phyloP scores from a whole-genome alignment of 2,113 vertebrate genomes.

The Thamnophis sirtalis region DNA sequence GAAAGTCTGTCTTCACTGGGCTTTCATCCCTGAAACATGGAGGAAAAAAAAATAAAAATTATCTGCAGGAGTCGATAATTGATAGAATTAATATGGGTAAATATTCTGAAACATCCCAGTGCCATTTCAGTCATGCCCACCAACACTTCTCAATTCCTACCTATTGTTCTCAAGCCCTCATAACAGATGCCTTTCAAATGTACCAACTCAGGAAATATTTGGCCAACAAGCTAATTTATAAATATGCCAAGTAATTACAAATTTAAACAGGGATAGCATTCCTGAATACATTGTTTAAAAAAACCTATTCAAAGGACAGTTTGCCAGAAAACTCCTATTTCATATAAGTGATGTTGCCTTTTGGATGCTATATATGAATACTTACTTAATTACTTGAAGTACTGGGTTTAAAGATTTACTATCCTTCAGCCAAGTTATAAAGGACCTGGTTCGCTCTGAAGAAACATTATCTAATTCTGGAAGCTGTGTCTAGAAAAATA shows the following conservation, averaged over 20 bases:
- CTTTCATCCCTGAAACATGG: slow-evolving; percentile 82
- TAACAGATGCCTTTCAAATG: not conserved
- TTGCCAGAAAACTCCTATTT: not conserved
- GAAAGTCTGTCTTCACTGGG: slow-evolving; percentile 81
- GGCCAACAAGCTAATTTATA: not conserved
- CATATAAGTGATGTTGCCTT: not conserved
- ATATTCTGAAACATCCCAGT: not conserved
- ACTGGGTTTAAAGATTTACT: slow-evolving; percentile 78
- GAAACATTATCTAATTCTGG: slow-evolving; percentile 83
- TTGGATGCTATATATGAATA: slow-evolving; percentile 10
- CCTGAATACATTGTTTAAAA: not conserved
- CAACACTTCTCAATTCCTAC: not conserved
- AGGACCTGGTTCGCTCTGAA: slow-evolving; percentile 84
- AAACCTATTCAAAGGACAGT: not conserved
- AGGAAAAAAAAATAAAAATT: not conserved
- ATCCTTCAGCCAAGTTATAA: slow-evolving; percentile 92
- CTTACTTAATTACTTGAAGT: slow-evolving; percentile 90
- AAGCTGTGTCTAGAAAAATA: slow-evolving; percentile 77
- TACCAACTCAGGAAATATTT: not conserved
- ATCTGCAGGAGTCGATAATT: not conserved
- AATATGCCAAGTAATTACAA: not conserved
- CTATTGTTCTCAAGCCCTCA: not conserved
- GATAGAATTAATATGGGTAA: not conserved
- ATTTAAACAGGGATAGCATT: not conserved
- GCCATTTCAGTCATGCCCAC: not conserved